Conservation (phyloP, 2,888 invertebrate genomes). For the Macrosiphum euphorbiae region DNA sequence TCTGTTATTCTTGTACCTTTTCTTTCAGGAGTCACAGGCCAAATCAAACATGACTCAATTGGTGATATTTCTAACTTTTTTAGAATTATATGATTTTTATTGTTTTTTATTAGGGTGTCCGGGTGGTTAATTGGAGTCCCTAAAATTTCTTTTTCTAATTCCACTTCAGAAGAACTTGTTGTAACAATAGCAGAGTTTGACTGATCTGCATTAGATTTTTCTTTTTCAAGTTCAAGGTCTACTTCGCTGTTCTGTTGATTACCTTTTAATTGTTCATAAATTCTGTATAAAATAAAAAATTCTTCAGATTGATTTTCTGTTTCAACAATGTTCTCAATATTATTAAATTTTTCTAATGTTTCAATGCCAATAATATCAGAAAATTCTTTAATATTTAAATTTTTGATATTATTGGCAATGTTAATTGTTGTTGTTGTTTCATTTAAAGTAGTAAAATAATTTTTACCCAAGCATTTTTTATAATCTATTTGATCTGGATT, state of each 20-base stretch:
- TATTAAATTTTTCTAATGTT: neutral
- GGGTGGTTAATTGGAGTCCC: neutral
- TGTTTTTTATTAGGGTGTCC: neutral
- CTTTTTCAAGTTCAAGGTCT: neutral
- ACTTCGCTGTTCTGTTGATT: neutral
- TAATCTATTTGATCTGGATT: neutral
- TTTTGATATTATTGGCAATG: neutral
- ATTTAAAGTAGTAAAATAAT: neutral
- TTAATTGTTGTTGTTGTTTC: neutral
- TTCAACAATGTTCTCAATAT: neutral
- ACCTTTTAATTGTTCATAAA: neutral
- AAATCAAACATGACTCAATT: neutral
- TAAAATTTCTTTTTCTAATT: neutral
- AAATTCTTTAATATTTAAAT: neutral
- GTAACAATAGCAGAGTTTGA: neutral
- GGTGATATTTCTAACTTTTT: slow-evolving; percentile 23
- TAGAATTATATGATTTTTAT: neutral
- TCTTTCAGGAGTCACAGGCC: slow-evolving; percentile 1
- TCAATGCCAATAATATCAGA: neutral
- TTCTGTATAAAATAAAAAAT: neutral
- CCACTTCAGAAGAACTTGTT: neutral
- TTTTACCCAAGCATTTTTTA: neutral
- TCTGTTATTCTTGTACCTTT: neutral
- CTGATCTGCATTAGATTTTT: neutral
- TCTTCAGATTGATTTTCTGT: neutral